phyloP scores from a whole-genome alignment of 2,113 vertebrate species.

The Mastomys coucha region DNA sequence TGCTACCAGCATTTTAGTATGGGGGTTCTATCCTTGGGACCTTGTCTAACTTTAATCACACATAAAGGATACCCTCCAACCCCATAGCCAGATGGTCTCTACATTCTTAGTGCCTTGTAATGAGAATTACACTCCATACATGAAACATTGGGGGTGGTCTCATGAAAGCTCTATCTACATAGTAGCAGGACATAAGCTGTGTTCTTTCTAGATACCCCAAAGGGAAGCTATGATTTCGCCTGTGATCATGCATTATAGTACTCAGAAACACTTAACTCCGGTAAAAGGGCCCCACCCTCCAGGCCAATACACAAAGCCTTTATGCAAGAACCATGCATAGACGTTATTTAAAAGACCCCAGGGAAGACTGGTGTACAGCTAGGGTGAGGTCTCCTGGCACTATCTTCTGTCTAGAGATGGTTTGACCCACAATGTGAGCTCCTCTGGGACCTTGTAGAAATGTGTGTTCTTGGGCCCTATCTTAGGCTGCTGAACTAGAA shows the following conservation, averaged over 20 bases:
- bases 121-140: neutral
- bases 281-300: neutral
- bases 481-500: neutral
- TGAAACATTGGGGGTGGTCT: neutral
- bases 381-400: neutral
- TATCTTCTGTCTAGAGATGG: neutral
- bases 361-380: neutral
- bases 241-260: neutral
- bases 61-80: neutral
- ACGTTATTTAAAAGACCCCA: neutral
- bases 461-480: neutral
- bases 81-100: neutral
- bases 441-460: neutral
- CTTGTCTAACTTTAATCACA: neutral
- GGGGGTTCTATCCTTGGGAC: neutral
- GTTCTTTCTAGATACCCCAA: neutral
- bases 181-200: neutral
- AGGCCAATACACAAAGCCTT: neutral
- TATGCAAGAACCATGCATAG: neutral
- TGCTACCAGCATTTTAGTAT: neutral
- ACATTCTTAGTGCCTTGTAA: neutral
- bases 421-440: neutral
- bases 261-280: neutral
- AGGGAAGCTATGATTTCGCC: neutral
- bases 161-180: too few species aligned